A percentile compares a stretch with the other conserved stretches of the same genome.
phyloP scores from a whole-genome alignment of 2,113 vertebrate genomes.

The Speoplatyrhinus poulsoni region DNA sequence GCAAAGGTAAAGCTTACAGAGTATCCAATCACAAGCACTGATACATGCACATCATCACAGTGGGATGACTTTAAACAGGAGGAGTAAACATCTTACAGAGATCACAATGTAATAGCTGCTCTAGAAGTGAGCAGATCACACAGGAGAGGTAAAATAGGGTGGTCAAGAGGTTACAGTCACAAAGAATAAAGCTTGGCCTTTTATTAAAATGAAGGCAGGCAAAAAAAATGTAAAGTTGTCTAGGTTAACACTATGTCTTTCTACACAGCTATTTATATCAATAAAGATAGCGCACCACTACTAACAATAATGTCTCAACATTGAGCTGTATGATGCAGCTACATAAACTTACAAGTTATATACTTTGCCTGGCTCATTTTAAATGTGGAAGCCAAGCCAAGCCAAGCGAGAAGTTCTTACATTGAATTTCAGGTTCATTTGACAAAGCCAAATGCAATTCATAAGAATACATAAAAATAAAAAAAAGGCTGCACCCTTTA shows the following conservation, averaged over 20 bases:
- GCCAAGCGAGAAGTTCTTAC: conserved; percentile 38
- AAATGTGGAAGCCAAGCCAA: conserved; percentile 33
- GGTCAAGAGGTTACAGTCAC: conserved; percentile 56
- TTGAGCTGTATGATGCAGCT: too few species aligned
- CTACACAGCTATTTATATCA: background rate
- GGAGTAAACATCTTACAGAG: conserved; percentile 28
- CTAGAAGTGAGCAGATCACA: conserved; percentile 47
- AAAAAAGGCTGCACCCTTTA: conserved; percentile 57
- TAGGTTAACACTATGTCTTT: background rate
- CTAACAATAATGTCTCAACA: conserved; percentile 1
- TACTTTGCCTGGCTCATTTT: conserved; percentile 31
- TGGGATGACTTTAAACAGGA: conserved; percentile 35
- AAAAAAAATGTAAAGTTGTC: conserved; percentile 1
- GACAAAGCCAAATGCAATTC: conserved; percentile 20
- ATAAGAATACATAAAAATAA: background rate
- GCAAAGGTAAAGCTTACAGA: conserved; percentile 79
- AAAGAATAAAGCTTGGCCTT: conserved; percentile 41
- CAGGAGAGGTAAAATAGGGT: conserved; percentile 41
- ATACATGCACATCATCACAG: conserved; percentile 62
- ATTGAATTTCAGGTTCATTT: background rate
- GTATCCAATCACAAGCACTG: conserved; percentile 55
- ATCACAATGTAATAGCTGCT: conserved; percentile 50
- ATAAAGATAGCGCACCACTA: background rate
- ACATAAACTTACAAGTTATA: conserved; percentile 12
- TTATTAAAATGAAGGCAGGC: conserved; percentile 48